Percentiles rank a stretch among this genome's conserved stretches.
phyloP scores from a whole-genome alignment of 2,888 invertebrate genomes.

The Arenicola marina region DNA sequence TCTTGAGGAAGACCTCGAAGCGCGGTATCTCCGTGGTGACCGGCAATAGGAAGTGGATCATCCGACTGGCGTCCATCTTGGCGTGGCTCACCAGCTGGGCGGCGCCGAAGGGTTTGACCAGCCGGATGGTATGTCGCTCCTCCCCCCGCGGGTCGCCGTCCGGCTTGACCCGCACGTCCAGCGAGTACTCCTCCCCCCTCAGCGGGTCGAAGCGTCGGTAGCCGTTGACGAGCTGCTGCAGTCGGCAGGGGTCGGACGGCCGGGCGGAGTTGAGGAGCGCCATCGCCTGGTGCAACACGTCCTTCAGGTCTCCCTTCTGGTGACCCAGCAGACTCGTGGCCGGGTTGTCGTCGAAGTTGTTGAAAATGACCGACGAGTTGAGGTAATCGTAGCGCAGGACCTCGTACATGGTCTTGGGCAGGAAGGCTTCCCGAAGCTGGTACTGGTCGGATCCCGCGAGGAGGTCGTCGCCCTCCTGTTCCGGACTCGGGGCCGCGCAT shows the following conservation, averaged over 20 bases:
- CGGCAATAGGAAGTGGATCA: constrained; percentile 29
- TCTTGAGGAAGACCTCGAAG: constrained; percentile 21
- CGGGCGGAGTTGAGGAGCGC: constrained; percentile 18
- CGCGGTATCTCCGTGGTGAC: constrained; percentile 10
- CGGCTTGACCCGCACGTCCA: constrained; percentile 16
- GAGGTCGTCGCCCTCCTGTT: too few relatives aligned
- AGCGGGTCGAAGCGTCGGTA: constrained; percentile 29
- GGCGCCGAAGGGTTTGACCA: constrained; percentile 28
- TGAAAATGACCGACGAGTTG: constrained; percentile 13
- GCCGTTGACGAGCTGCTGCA: constrained; percentile 17
- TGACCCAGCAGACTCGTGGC: constrained; percentile 21
- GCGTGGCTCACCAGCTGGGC: constrained; percentile 17
- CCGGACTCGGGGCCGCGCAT: too few relatives aligned
- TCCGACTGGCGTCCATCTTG: neutral
- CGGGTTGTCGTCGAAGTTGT: constrained; percentile 28
- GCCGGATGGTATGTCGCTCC: constrained; percentile 5
- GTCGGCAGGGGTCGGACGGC: constrained; percentile 11
- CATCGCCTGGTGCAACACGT: constrained; percentile 21
- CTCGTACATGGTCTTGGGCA: constrained; percentile 21
- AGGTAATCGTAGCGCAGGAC: constrained; percentile 30
- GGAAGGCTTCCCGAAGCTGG: constrained; percentile 25
- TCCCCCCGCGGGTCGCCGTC: neutral
- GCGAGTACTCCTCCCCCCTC: constrained; percentile 28
- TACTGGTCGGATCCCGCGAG: too few relatives aligned
- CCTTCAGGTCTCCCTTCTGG: constrained; percentile 29